Evolutionary conservation across 2,797 vertebrate species (phyloP).

Genomic region (Hemibagrus guttatus): DNA sequence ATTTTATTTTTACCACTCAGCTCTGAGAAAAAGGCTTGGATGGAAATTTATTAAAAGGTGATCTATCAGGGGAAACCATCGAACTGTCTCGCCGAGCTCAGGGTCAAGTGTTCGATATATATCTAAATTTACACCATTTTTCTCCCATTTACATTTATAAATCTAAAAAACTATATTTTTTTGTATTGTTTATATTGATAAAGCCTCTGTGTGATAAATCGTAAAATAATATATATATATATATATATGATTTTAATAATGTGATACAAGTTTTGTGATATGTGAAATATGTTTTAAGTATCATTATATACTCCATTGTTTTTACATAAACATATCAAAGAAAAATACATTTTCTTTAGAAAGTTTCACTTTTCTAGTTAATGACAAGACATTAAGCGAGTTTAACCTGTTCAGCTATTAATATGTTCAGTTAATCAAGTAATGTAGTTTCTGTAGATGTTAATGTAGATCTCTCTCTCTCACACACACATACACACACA

Average conservation of each 20-base stretch:
- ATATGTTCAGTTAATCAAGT: neutral
- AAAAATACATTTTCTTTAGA: neutral
- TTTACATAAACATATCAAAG: too few relatives aligned
- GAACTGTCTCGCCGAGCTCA: neutral
- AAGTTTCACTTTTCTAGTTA: neutral
- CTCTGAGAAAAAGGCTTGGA: neutral
- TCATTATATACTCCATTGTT: neutral
- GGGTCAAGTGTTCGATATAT: neutral
- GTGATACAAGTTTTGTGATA: neutral
- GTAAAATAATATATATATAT: too few relatives aligned
- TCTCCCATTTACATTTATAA: neutral
- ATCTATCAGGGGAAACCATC: neutral
- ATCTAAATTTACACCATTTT: neutral
- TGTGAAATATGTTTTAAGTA: neutral
- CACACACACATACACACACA: neutral
- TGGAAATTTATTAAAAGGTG: neutral
- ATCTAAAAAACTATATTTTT: too few relatives aligned
- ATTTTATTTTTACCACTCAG: neutral
- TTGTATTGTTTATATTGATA: neutral
- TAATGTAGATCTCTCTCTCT: neutral
- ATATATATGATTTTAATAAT: too few relatives aligned
- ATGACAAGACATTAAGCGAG: neutral
- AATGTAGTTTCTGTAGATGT: neutral
- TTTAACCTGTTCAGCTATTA: too few relatives aligned
- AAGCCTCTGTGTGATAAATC: neutral